Evolutionary conservation across 2,888 invertebrate species (phyloP).

Genomic region (Drosophila prostipennis): DNA sequence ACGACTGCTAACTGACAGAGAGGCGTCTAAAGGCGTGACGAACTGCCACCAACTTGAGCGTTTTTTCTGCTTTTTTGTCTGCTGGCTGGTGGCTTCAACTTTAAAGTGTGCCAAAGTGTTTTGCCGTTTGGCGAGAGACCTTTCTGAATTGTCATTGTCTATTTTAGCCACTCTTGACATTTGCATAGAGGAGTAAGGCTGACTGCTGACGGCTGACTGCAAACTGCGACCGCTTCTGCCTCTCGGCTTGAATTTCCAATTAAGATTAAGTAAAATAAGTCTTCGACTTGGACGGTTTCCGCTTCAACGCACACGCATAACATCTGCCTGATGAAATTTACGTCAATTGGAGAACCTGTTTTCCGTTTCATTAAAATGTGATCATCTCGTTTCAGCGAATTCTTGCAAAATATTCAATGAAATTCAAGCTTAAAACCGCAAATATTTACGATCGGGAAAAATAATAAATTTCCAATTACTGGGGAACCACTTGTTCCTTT

Average conservation of each 20-base stretch:
- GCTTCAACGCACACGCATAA: slow-evolving; percentile 41
- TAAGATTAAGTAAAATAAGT: slow-evolving; percentile 59
- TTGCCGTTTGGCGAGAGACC: slow-evolving; percentile 56
- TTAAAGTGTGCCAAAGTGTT: slow-evolving; percentile 66
- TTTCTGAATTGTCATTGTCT: slow-evolving; percentile 70
- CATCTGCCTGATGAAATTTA: slow-evolving; percentile 46
- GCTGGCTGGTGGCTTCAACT: slow-evolving; percentile 35
- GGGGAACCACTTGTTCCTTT: too few relatives aligned
- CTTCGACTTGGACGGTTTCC: slow-evolving; percentile 50
- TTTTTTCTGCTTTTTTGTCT: slow-evolving; percentile 36
- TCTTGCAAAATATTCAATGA: slow-evolving; percentile 45
- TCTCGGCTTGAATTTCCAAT: slow-evolving; percentile 52
- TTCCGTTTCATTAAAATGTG: slow-evolving; percentile 51
- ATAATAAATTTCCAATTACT: too few relatives aligned
- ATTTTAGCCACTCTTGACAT: slow-evolving; percentile 70
- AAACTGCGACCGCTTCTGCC: slow-evolving; percentile 9
- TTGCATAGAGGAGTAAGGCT: slow-evolving; percentile 59
- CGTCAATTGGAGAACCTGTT: slow-evolving; percentile 68
- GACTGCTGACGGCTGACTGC: slow-evolving; percentile 35
- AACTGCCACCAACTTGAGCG: slow-evolving; percentile 59
- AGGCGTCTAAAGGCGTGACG: slow-evolving; percentile 72
- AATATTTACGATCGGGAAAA: too few relatives aligned
- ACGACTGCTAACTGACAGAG: slow-evolving; percentile 55
- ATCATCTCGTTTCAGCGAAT: slow-evolving; percentile 53
- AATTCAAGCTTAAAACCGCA: slow-evolving; percentile 43